Percentiles rank a stretch among this genome's conserved stretches.
Evolutionary conservation across 2,888 invertebrate species (phyloP).

Genomic region (Harmothoe impar): DNA sequence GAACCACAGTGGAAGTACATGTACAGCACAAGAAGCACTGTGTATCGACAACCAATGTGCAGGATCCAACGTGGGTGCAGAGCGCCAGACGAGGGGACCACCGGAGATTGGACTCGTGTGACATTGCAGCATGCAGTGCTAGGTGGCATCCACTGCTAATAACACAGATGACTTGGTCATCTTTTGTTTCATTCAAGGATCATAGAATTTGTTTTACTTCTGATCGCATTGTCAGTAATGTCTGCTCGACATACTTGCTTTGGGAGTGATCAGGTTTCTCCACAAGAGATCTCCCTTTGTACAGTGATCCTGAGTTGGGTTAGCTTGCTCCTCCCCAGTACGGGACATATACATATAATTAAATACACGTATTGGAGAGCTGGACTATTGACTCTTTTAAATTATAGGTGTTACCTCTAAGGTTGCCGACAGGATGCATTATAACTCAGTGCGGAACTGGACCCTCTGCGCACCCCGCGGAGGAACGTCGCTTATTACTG

Average conservation of each 20-base stretch:
- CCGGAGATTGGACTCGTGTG: not conserved
- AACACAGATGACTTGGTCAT: too few relatives aligned
- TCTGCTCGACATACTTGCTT: not conserved
- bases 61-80: not conserved
- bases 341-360: not conserved
- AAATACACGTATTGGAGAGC: not conserved
- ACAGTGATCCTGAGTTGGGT: not conserved
- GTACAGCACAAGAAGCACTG: too few relatives aligned
- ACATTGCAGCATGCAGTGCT: not conserved
- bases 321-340: not conserved
- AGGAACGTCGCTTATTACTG: not conserved
- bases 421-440: not conserved
- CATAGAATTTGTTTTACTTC: not conserved
- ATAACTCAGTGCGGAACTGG: not conserved
- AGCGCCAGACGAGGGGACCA: not conserved
- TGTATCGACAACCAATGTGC: too few relatives aligned
- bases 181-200: too few relatives aligned
- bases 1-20: too few relatives aligned
- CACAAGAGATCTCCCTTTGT: constrained; percentile 21
- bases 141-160: not conserved
- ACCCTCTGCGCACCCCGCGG: not conserved
- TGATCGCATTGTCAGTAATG: not conserved
- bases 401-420: constrained; percentile 23
- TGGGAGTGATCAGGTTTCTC: not conserved
- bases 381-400: not conserved